Conservation (phyloP, 2,797 vertebrate genomes). For the Neoniphon sammara region DNA sequence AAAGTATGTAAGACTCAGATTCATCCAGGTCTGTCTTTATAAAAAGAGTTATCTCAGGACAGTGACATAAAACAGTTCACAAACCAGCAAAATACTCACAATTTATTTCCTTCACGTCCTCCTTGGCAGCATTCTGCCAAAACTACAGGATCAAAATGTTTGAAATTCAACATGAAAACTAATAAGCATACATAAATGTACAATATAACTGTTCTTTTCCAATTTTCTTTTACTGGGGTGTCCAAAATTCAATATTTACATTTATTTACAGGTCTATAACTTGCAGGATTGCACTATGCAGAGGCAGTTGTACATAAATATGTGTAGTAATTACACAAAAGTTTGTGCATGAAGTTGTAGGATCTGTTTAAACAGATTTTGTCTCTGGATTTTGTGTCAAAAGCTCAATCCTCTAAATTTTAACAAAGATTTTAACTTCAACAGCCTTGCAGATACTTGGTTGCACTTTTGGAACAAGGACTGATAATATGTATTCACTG, state of each 20-base stretch:
- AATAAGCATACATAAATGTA: not conserved
- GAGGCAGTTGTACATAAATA: not conserved
- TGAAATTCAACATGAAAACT: constrained; percentile 13
- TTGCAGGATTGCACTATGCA: not conserved
- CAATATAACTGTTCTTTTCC: not conserved
- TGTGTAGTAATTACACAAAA: not conserved
- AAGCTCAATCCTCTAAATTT: not conserved
- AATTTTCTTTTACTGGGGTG: not conserved
- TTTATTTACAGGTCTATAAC: constrained; percentile 5
- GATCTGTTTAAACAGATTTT: not conserved
- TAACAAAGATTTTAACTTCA: too few relatives aligned
- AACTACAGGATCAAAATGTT: not conserved
- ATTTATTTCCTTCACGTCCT: not conserved
- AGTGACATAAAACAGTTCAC: not conserved
- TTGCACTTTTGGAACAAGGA: not conserved
- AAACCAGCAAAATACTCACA: not conserved
- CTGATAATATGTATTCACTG: not conserved
- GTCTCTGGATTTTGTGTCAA: not conserved
- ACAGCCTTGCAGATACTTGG: not conserved
- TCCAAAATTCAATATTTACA: constrained; percentile 26
- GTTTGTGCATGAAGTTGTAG: not conserved
- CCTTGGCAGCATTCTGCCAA: not conserved
- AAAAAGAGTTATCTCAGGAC: not conserved
- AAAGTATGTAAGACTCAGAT: constrained; percentile 75
- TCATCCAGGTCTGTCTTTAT: not conserved